A percentile compares a stretch with the other conserved stretches of the same genome.
These are phyloP conservation scores for Blastobasis adustella DNA, from an alignment of 2,888 invertebrate genomes.

Conservation along the genomic window DNA sequence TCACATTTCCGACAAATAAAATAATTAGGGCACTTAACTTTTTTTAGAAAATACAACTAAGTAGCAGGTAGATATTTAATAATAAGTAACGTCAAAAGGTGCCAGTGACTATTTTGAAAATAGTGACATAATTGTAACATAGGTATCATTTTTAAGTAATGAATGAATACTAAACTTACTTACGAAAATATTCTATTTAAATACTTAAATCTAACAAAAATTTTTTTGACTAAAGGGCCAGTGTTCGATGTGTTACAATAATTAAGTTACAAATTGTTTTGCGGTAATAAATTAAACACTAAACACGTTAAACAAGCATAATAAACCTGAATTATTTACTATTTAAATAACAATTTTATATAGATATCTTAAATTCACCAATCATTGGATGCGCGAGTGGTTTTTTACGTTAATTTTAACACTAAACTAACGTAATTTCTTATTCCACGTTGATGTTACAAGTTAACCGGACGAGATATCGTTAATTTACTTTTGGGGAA, in stretches of 20 bases:
- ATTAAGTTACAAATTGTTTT: constrained; percentile 4
- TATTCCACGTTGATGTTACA: too few relatives aligned
- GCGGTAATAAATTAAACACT: constrained; percentile 15
- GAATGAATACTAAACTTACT: constrained; percentile 22
- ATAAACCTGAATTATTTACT: constrained; percentile 18
- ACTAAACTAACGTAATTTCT: too few relatives aligned
- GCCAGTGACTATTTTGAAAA: constrained; percentile 30
- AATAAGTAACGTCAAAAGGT: constrained; percentile 25
- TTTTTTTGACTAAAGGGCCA: constrained; percentile 61
- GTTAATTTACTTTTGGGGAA: too few relatives aligned
- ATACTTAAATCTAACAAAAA: constrained; percentile 65
- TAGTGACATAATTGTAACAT: constrained; percentile 12
- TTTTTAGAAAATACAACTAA: constrained; percentile 6
- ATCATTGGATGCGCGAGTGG: too few relatives aligned
- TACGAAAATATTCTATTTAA: constrained; percentile 34
- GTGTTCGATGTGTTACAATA: constrained; percentile 56
- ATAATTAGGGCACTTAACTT: constrained; percentile 26
- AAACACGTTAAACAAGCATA: constrained; percentile 41
- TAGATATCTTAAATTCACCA: constrained; percentile 7
- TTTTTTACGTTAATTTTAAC: too few relatives aligned
- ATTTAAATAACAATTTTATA: constrained; percentile 16
- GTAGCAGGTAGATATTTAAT: neutral
- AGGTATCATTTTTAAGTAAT: constrained; percentile 15
- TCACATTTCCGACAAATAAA: constrained; percentile 13
- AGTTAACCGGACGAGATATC: too few relatives aligned